Evolutionary conservation across 2,113 vertebrate species (phyloP).

Genomic region (Microtus pennsylvanicus): DNA sequence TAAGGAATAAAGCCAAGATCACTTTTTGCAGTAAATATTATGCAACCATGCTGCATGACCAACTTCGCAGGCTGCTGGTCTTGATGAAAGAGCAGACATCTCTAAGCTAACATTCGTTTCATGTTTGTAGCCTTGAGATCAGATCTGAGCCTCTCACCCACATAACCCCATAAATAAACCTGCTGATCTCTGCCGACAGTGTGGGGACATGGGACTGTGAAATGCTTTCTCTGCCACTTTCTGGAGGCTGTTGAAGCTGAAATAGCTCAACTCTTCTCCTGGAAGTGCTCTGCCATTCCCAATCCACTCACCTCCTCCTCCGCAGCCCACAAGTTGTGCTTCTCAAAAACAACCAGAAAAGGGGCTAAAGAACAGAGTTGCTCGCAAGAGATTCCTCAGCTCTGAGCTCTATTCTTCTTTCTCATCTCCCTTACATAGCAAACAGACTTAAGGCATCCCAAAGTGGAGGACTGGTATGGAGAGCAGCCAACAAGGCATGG

Average conservation of each 20-base stretch:
- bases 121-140: background rate
- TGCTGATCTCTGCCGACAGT: background rate
- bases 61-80: background rate
- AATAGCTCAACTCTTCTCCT: background rate
- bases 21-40: constrained; percentile 41
- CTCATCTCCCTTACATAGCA: background rate
- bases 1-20: constrained; percentile 14
- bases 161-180: background rate
- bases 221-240: background rate
- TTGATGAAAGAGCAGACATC: background rate
- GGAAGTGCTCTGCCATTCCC: background rate
- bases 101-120: constrained; percentile 5
- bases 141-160: background rate
- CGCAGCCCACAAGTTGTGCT: background rate
- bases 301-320: background rate
- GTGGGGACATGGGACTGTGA: background rate
- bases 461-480: background rate
- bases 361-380: background rate
- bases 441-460: background rate
- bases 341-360: constrained; percentile 15
- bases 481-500: background rate
- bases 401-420: background rate
- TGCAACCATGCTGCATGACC: background rate
- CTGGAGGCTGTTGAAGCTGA: background rate
- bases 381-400: background rate